Evolutionary conservation across 2,797 vertebrate species (phyloP).

Genomic region (Saguinus oedipus): DNA sequence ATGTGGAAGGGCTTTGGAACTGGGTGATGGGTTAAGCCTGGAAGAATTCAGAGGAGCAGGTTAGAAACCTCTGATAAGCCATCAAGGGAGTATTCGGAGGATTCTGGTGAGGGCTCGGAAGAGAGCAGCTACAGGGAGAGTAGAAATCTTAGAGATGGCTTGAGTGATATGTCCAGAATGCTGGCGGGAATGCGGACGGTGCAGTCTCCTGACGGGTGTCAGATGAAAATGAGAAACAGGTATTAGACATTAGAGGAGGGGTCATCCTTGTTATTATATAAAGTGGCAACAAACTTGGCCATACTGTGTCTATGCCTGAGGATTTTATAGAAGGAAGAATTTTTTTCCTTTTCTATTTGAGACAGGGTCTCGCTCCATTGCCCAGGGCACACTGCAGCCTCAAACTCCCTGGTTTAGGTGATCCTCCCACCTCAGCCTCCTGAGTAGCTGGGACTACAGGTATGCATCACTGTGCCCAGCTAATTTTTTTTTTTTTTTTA

Average conservation of each 20-base stretch:
- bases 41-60: neutral
- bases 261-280: neutral
- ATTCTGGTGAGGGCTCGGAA: neutral
- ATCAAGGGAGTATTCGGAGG: neutral
- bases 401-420: too few species aligned
- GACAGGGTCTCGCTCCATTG: too few species aligned
- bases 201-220: neutral
- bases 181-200: neutral
- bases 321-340: neutral
- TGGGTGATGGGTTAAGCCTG: neutral
- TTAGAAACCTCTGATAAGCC: neutral
- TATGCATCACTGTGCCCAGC: too few species aligned
- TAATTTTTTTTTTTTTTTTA: too few species aligned
- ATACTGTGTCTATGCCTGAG: neutral
- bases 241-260: neutral
- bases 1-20: neutral
- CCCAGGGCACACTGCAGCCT: too few species aligned
- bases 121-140: neutral
- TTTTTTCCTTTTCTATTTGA: too few species aligned
- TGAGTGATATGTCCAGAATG: neutral
- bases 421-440: too few species aligned
- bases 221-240: neutral
- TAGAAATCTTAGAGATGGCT: too few species aligned
- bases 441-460: too few species aligned
- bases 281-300: neutral